Percentiles rank a stretch among this genome's conserved stretches.
Conservation (phyloP, 2,888 invertebrate species). For the Cataglyphis altisquamis region DNA sequence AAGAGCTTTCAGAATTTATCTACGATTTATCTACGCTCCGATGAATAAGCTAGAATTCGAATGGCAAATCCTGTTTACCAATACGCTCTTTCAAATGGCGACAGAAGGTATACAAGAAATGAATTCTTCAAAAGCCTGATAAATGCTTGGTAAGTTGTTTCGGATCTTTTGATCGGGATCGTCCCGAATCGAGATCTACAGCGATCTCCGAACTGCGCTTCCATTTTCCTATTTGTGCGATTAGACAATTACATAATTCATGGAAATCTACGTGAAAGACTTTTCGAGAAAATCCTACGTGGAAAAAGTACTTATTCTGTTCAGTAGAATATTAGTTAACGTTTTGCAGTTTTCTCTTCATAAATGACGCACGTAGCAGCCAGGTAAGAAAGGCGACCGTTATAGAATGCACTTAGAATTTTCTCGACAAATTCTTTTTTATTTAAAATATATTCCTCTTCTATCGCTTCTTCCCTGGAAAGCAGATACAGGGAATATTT, state of each 20-base stretch:
- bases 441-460: constrained; percentile 4
- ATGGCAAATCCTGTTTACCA: constrained; percentile 46
- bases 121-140: constrained; percentile 48
- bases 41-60: constrained; percentile 36
- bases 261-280: constrained; percentile 18
- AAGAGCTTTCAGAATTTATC: constrained; percentile 43
- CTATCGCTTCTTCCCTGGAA: background rate
- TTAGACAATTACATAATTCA: constrained; percentile 28
- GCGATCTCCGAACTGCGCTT: background rate
- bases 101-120: constrained; percentile 15
- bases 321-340: background rate
- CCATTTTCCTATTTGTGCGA: constrained; percentile 19
- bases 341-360: background rate
- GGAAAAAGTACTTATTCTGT: constrained; percentile 24
- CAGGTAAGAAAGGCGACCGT: background rate
- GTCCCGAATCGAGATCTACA: background rate
- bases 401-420: background rate
- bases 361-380: constrained; percentile 9
- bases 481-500: constrained; percentile 13
- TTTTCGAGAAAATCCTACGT: constrained; percentile 4
- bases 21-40: background rate
- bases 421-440: constrained; percentile 4
- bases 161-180: constrained; percentile 23
- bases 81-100: constrained; percentile 20
- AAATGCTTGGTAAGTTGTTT: constrained; percentile 37